These are phyloP conservation scores for Crepidodera aurea DNA, from an alignment of 2,888 invertebrate species.

Conservation along the genomic window DNA sequence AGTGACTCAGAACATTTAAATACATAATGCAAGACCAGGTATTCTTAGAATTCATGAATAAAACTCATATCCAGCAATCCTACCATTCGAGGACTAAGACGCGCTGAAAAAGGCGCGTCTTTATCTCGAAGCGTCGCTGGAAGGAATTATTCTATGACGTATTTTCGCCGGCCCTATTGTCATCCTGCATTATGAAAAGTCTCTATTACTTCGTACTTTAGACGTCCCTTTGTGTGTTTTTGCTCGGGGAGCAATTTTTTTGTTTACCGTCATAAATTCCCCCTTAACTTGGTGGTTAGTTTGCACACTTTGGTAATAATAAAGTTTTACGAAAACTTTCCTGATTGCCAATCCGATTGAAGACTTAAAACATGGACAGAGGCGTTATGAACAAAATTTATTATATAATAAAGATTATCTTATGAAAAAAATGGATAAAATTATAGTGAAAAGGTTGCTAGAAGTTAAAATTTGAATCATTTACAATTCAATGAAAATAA, in stretches of 20 bases:
- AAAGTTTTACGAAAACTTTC: constrained; percentile 13
- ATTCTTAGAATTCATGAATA: constrained; percentile 55
- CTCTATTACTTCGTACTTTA: constrained; percentile 43
- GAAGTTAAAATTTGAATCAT: no score
- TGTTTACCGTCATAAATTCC: constrained; percentile 38
- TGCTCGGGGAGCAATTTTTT: constrained; percentile 41
- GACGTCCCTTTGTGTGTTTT: constrained; percentile 40
- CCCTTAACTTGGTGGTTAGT: constrained; percentile 17
- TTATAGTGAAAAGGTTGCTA: no score
- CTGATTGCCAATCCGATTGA: constrained; percentile 9
- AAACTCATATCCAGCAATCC: constrained; percentile 44
- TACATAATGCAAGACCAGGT: constrained; percentile 57
- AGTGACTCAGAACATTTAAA: constrained; percentile 55
- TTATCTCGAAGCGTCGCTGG: constrained; percentile 37
- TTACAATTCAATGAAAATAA: no score
- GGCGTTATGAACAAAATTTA: no score
- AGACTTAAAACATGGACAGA: neutral
- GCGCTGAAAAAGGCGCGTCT: constrained; percentile 40
- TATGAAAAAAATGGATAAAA: no score
- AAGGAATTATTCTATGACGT: constrained; percentile 42
- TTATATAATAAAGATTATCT: no score
- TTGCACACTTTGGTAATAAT: constrained; percentile 12
- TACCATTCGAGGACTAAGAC: constrained; percentile 38
- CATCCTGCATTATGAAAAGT: constrained; percentile 43
- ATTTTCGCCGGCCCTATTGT: constrained; percentile 41